Evolutionary conservation across 1,140 invertebrate genomes (phyloP), one percentile per base, ranked within the genome.

Genomic region (Agraylea sexmaculata): DNA sequence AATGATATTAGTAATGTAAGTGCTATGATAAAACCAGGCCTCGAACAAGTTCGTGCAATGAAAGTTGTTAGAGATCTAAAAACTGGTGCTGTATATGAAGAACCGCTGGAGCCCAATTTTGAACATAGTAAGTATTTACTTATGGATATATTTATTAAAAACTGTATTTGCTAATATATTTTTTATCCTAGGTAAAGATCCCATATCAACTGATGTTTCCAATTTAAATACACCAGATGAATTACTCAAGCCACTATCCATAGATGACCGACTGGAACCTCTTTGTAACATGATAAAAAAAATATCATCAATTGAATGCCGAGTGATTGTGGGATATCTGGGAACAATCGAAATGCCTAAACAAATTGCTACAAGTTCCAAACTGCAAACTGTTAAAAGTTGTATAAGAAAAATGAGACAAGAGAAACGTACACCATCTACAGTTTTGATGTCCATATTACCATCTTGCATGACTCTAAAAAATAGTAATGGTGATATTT

Each of bases 271-370:
- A 20, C 17, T 49, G 32, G 43, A 49, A 29, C 40, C 47, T 8
- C 19, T 45, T 16, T 34, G 28, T 1, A 49, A 43, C 34, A 40
- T 48, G 7, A 38, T 44, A 8, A 39, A 46, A 19, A 43, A 47
- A 21, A 39, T 45, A 32, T 43, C 39, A 43, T 23, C 74, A 23
- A 66, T 83, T 17, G 79, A 88, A 39, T 85, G 85, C 51, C 75
- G 83, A 44, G 85, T 84, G 1, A 76, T 95, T 11, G 87, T 95
- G 2, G 90, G 91, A 0, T 96, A 95, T 60, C 69, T 95, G 32
- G 91, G 92, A 3, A 93, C 90, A 1, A 92, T 95, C 34, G 91
- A 95, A 64, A 92, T 92, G 69, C 90, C 90, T 0, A 82, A 84
- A 57, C 83, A 90, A 53, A 65, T 84, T 27, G 76, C 81, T 35